Evolutionary conservation across 2,113 vertebrate species (phyloP).

Genomic region (Protobothrops mucrosquamatus): DNA sequence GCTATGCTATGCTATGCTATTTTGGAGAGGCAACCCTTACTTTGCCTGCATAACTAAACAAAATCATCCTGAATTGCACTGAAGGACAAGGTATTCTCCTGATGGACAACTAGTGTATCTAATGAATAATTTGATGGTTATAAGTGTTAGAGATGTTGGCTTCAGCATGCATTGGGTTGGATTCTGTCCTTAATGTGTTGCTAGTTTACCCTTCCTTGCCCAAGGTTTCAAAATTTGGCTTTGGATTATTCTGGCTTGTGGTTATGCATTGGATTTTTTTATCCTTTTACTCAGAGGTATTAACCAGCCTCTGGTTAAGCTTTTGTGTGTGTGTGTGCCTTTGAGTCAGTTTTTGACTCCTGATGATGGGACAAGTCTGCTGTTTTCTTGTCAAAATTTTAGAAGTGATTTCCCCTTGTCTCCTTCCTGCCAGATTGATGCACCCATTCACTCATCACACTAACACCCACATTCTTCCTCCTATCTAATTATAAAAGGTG

Average conservation of each 20-base stretch:
- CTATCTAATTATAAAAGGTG: not conserved
- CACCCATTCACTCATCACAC: not conserved
- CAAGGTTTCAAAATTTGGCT: not conserved
- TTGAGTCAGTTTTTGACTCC: not conserved
- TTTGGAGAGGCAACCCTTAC: not conserved
- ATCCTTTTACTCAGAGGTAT: not conserved
- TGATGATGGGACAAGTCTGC: not conserved
- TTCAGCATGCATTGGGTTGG: not conserved
- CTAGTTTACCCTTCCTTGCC: not conserved
- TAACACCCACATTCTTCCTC: not conserved
- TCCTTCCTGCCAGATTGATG: not conserved
- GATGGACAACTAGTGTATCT: not conserved
- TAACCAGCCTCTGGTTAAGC: not conserved
- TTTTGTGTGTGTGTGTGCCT: not conserved
- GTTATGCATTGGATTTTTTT: not conserved
- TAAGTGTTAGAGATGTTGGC: not conserved
- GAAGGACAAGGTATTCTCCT: not conserved
- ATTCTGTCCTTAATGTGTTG: not conserved
- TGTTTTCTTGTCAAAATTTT: not conserved
- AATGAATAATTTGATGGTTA: not conserved
- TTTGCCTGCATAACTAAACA: not conserved
- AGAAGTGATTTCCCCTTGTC: not conserved
- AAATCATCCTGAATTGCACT: not conserved
- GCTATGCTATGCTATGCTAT: no score
- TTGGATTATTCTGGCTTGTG: slow-evolving; percentile 3